Evolutionary conservation across 2,888 invertebrate species (phyloP), one percentile per base, ranked within the genome.

Genomic region (Tineola bisselliella): DNA sequence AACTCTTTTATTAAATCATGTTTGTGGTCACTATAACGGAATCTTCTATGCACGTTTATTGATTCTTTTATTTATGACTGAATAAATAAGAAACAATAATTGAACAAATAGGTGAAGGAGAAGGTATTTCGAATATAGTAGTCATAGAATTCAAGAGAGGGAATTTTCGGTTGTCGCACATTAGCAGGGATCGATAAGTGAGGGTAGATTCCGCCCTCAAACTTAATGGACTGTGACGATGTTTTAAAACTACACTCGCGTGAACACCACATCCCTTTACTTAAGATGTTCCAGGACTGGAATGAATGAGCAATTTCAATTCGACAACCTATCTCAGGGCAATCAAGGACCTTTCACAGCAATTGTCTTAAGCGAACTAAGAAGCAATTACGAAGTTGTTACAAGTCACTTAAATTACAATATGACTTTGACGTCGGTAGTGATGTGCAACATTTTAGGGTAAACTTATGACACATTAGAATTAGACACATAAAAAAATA

Each of bases 221-320:
- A 70, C 70, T 58, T 73, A 73, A 74, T 73, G 72, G 70, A 70
- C 63, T 63, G 66, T 65, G 67, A 67, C 65, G 66, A 65, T 66
- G 67, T 69, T 71, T 70, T 68, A 68, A 71, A 69, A 70, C 69
- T 68, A 68, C 62, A 60, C 33, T 58, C 58, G 17, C 33, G 15
- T 58, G 58, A 33, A 58, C 56, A 33, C 58, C 54, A 54, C 25
- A 54, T 54, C 54, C 48, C 25, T 18, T 54, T 54, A 54, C 54
- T 25, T 54, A 54, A 54, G 54, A 48, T 48, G 48, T 48, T 48
- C n/a, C 15, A 17, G 48, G 38, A n/a, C 48, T 48, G 10, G 48
- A 48, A n/a, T 15, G 48, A 48, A 48, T 48, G 48, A 48, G 48
- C 48, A 48, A 48, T 48, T 48, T 48, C 48, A 48, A 48, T 48